A percentile compares a stretch with the other conserved stretches of the same genome.
Conservation (phyloP, 1,140 invertebrate genomes). For the Lamellibrachia luymesi region DNA sequence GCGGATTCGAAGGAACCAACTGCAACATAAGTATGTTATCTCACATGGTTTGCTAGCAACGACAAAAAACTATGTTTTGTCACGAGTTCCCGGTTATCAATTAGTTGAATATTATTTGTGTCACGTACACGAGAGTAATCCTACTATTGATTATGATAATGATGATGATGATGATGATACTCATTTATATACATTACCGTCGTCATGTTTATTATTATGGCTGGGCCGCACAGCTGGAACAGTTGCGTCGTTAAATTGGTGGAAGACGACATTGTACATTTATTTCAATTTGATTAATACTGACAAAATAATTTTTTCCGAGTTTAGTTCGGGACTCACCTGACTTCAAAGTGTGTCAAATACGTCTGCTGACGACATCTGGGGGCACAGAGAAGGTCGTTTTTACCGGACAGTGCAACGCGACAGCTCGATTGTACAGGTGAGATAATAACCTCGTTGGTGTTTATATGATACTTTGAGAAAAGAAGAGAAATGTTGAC, state of each 20-base stretch:
- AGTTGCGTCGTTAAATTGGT: too few relatives aligned
- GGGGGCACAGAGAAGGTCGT: neutral
- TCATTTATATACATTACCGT: neutral
- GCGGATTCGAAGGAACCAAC: slow-evolving; percentile 15
- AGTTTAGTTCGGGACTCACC: neutral
- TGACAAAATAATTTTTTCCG: neutral
- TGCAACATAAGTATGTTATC: neutral
- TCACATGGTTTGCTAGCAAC: neutral
- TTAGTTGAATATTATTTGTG: neutral
- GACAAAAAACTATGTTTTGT: neutral
- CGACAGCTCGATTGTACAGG: neutral
- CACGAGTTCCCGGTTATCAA: neutral
- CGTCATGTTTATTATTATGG: neutral
- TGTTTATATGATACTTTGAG: neutral
- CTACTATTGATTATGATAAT: neutral
- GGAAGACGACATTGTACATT: too few relatives aligned
- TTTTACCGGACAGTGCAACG: neutral
- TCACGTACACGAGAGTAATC: neutral
- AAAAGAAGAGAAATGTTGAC: neutral
- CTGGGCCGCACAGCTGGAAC: too few relatives aligned
- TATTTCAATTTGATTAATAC: too few relatives aligned
- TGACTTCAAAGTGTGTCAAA: neutral
- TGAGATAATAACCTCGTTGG: neutral
- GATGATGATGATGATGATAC: neutral
- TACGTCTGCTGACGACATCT: neutral